Base-by-base conservation (phyloP, 2,113 vertebrate genomes). In the Hepsetus odoe region DNA sequence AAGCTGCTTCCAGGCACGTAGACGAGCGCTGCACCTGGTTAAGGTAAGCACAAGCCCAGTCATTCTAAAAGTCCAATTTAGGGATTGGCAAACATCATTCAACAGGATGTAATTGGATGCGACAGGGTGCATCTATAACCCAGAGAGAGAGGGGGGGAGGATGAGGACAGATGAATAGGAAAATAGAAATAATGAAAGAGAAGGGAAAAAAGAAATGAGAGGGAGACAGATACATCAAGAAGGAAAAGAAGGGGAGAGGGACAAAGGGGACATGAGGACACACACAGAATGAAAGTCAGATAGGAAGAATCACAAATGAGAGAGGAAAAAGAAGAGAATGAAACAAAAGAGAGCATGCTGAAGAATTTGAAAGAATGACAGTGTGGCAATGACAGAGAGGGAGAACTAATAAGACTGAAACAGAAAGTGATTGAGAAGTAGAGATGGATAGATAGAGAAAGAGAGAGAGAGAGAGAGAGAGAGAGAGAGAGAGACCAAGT, bases 81-180 rank as follows among this genome's bases (percentile, higher is more conserved):
- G 79, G 80, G 61, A 76, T 68, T 35, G 44, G 51, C 76, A 30
- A 59, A 58, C 80, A 77, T 74, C 72, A 66, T 85, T 82, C 13
- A 14, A 35, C 61, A n/a, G 22, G 73, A 82, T 79, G 79, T 77
- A 74, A 77, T 84, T 59, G 65, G 81, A 75, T 72, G 42, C 69
- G 74, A 82, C 84, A 82, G 69, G 67, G 72, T 56, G 20, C 9
- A 80, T 85, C 65, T 64, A 49, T 77, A 82, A 82, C 82, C 85
- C 77, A 51, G 51, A 55, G n/a, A 22, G 7, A 24, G n/a, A 55
- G 51, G 24, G 51, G 24, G 51, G 10, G 51, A 55, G 51, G 24
- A 10, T 5, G 20, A 20, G n/a, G 46, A 49, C 2, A 49, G 4
- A 20, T 0, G 20, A 18, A 20, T 0, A 49, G 46, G 20, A 20